Evolutionary conservation across 2,797 vertebrate species (phyloP).

Genomic region (Malacoctenus gilli): DNA sequence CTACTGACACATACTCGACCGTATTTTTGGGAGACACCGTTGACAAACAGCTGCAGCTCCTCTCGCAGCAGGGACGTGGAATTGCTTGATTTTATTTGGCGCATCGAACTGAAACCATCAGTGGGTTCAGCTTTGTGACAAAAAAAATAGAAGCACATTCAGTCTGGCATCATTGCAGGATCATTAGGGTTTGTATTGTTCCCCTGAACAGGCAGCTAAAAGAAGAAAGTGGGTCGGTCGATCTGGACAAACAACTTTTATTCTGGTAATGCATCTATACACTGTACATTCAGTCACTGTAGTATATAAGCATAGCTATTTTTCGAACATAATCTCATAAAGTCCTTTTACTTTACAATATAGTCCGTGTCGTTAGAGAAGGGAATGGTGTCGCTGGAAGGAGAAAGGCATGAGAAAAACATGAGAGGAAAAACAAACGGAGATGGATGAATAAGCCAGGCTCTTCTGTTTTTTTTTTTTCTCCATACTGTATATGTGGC

Average conservation of each 20-base stretch:
- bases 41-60: too few relatives aligned
- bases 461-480: too few relatives aligned
- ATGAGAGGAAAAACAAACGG: slow-evolving; percentile 78
- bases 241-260: slow-evolving; percentile 97
- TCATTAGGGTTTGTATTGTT: too few relatives aligned
- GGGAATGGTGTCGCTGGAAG: slow-evolving; percentile 57
- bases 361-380: slow-evolving; percentile 83
- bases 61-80: too few relatives aligned
- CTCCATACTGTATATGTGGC: slow-evolving; percentile 86
- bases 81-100: too few relatives aligned
- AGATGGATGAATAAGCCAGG: slow-evolving; percentile 90
- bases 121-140: too few relatives aligned
- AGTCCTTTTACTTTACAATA: slow-evolving; percentile 95
- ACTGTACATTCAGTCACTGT: slow-evolving; percentile 98
- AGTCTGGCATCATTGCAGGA: too few relatives aligned
- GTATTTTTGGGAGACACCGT: too few relatives aligned
- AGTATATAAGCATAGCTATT: slow-evolving; percentile 95
- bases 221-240: slow-evolving; percentile 53
- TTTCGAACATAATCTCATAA: slow-evolving; percentile 93
- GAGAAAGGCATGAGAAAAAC: slow-evolving; percentile 62
- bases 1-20: too few relatives aligned
- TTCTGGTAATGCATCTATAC: slow-evolving; percentile 97
- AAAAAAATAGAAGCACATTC: too few relatives aligned
- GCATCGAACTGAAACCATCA: too few relatives aligned
- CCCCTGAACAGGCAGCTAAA: slow-evolving; percentile 1